Evolutionary conservation across 2,888 invertebrate genomes (phyloP).

Genomic region (Resseliella maxima): DNA sequence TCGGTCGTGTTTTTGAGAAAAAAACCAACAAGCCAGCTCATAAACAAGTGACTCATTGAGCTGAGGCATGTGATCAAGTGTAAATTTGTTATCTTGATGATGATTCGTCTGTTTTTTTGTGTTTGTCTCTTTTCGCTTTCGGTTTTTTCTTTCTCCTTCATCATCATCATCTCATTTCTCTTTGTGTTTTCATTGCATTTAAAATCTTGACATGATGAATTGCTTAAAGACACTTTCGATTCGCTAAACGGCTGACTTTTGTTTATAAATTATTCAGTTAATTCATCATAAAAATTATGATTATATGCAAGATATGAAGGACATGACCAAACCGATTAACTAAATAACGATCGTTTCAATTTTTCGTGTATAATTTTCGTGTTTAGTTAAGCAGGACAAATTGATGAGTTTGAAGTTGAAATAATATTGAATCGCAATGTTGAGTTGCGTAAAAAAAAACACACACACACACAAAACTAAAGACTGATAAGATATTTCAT

Average conservation of each 20-base stretch:
- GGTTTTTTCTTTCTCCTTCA: background rate
- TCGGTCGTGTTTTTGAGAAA: too few species aligned
- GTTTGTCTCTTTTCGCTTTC: background rate
- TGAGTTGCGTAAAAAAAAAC: slow-evolving; percentile 46
- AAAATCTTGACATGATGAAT: background rate
- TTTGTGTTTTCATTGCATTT: background rate
- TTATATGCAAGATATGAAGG: background rate
- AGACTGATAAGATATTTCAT: slow-evolving; percentile 34
- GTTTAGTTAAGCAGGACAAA: too few species aligned
- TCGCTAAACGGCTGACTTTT: background rate
- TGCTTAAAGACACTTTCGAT: background rate
- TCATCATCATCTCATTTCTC: background rate
- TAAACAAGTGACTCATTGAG: background rate
- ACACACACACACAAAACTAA: too few species aligned
- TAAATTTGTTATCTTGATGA: slow-evolving; percentile 21
- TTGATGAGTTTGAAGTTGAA: too few species aligned
- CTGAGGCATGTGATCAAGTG: background rate
- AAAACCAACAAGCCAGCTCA: background rate
- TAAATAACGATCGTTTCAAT: background rate
- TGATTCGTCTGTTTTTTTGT: background rate
- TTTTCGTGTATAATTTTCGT: too few species aligned
- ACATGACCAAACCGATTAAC: background rate
- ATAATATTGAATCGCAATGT: too few species aligned
- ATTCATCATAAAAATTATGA: background rate
- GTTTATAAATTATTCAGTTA: background rate